phyloP scores from a whole-genome alignment of 2,888 invertebrate species.

The Graphium colonna region DNA sequence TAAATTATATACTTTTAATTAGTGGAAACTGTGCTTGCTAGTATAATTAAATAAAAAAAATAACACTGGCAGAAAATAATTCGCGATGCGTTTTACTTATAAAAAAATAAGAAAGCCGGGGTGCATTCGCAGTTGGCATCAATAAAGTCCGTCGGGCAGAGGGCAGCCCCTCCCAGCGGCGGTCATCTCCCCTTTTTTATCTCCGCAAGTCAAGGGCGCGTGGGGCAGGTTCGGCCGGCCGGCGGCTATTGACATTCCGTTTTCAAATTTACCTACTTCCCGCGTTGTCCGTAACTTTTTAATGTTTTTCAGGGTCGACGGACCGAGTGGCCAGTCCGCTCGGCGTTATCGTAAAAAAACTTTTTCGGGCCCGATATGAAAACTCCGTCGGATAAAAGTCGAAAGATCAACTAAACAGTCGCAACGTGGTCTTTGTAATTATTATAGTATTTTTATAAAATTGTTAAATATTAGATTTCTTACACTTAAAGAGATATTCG shows the following conservation, averaged over 20 bases:
- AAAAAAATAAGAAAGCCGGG: too few relatives aligned
- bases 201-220: conserved; percentile 76
- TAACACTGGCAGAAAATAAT: too few relatives aligned
- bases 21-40: too few relatives aligned
- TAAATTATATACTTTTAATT: too few relatives aligned
- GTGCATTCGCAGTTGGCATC: too few relatives aligned
- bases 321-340: conserved; percentile 58
- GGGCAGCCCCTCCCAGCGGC: conserved; percentile 43
- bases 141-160: conserved; percentile 39
- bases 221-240: conserved; percentile 77
- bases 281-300: conserved; percentile 78
- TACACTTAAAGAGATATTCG: too few relatives aligned
- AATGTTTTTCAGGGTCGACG: conserved; percentile 64
- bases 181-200: conserved; percentile 76
- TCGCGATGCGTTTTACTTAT: too few relatives aligned
- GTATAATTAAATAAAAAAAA: too few relatives aligned
- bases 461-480: too few relatives aligned
- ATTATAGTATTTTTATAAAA: too few relatives aligned
- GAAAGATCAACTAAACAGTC: too few relatives aligned
- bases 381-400: conserved; percentile 30
- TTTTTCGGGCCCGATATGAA: conserved; percentile 4
- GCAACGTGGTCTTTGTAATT: too few relatives aligned
- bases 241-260: conserved; percentile 79
- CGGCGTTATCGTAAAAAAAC: conserved; percentile 8
- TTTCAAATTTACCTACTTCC: conserved; percentile 78